Percentiles rank a stretch among this genome's conserved stretches.
Conservation (phyloP, 2,113 vertebrate species). For the Mirza zaza region DNA sequence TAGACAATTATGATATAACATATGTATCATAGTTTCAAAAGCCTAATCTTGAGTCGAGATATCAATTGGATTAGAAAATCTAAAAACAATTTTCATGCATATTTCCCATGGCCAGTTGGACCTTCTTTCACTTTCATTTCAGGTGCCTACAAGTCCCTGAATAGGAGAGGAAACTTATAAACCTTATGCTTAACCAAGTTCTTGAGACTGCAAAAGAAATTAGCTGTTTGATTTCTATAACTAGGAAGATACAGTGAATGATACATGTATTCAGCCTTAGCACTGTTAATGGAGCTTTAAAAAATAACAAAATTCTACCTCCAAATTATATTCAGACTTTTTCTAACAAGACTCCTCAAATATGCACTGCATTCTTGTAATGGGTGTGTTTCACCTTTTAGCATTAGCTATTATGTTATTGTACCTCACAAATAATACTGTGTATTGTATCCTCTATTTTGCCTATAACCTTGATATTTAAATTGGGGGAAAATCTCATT, state of each 20-base stretch:
- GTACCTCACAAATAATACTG: constrained; percentile 49
- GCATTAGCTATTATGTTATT: constrained; percentile 57
- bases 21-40: not conserved
- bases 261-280: not conserved
- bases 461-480: constrained; percentile 20
- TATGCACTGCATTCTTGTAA: constrained; percentile 66
- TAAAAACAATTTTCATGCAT: not conserved
- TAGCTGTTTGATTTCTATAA: constrained; percentile 60
- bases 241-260: constrained; percentile 34
- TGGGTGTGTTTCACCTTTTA: constrained; percentile 64
- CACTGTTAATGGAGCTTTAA: constrained; percentile 56
- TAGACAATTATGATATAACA: constrained; percentile 3
- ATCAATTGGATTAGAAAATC: constrained; percentile 8
- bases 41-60: not conserved
- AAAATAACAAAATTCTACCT: constrained; percentile 59
- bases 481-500: constrained; percentile 50
- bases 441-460: constrained; percentile 26
- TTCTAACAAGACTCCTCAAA: constrained; percentile 53
- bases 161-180: not conserved
- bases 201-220: constrained; percentile 55
- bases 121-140: constrained; percentile 11
- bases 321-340: constrained; percentile 56
- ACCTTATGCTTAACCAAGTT: constrained; percentile 39
- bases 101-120: not conserved
- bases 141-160: not conserved